Evolutionary conservation across 1,140 invertebrate species (phyloP).

Genomic region (Hyposmocoma kahamanoa): DNA sequence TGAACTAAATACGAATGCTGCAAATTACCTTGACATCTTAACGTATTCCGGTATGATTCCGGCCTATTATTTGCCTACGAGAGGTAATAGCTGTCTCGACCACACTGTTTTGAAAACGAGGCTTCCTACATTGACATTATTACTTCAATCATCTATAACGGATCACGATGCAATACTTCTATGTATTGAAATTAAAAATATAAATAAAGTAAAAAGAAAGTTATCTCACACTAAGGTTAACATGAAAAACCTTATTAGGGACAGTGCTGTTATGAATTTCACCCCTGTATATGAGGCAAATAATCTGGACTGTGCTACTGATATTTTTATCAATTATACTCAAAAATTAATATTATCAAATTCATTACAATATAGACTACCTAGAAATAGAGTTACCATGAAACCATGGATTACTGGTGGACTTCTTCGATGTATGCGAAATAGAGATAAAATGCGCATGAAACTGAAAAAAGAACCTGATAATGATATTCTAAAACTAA

Average conservation of each 20-base stretch:
- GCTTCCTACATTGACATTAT: background rate
- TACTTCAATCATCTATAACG: constrained; percentile 4
- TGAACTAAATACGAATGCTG: background rate
- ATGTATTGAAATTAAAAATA: background rate
- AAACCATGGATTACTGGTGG: constrained; percentile 15
- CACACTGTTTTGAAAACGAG: background rate
- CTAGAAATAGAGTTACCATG: background rate
- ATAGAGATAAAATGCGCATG: constrained; percentile 11
- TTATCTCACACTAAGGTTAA: background rate
- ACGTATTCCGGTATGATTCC: constrained; percentile 11
- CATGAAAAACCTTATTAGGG: background rate
- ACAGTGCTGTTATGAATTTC: background rate
- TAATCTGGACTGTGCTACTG: background rate
- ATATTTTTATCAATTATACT: background rate
- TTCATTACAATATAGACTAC: background rate
- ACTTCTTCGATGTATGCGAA: constrained; percentile 9
- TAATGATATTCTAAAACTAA: constrained; percentile 3
- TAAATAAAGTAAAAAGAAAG: background rate
- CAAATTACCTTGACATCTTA: constrained; percentile 8
- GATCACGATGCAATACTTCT: constrained; percentile 3
- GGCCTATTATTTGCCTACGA: background rate
- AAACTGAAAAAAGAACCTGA: constrained; percentile 3
- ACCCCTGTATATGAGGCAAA: background rate
- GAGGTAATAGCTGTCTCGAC: constrained; percentile 2
- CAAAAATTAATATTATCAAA: background rate